phyloP scores from a whole-genome alignment of 1,140 invertebrate species.

The Bombus impatiens region DNA sequence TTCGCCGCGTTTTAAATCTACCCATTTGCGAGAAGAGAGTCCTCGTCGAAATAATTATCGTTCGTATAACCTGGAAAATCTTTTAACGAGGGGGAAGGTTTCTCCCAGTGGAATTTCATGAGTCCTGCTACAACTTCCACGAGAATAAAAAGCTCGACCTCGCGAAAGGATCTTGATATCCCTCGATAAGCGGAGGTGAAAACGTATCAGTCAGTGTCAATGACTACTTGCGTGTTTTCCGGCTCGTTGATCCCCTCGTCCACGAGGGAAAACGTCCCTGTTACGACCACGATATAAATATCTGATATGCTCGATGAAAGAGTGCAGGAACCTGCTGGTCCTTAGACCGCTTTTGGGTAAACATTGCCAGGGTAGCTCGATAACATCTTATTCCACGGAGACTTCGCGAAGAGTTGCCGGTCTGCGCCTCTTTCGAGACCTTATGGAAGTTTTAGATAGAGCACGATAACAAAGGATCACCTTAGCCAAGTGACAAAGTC shows the following conservation, averaged over 20 bases:
- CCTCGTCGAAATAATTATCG: slow-evolving; percentile 28
- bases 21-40: neutral
- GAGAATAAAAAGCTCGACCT: neutral
- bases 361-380: slow-evolving; percentile 25
- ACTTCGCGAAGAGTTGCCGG: slow-evolving; percentile 10
- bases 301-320: slow-evolving; percentile 44
- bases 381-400: slow-evolving; percentile 43
- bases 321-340: slow-evolving; percentile 34
- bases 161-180: neutral
- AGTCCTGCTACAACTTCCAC: neutral
- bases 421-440: slow-evolving; percentile 32
- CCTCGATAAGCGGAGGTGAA: slow-evolving; percentile 20
- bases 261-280: slow-evolving; percentile 15
- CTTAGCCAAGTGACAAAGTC: neutral
- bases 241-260: neutral
- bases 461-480: slow-evolving; percentile 48
- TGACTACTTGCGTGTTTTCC: neutral
- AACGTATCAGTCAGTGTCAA: slow-evolving; percentile 31
- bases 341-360: slow-evolving; percentile 52
- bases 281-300: slow-evolving; percentile 37
- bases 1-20: slow-evolving; percentile 8
- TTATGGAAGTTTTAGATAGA: slow-evolving; percentile 28
- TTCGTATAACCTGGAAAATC: neutral
- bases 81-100: neutral
- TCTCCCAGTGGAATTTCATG: neutral